Evolutionary conservation across 1,140 invertebrate species (phyloP), one percentile per base, ranked within the genome.

Genomic region (Cyrtorhinus lividipennis): DNA sequence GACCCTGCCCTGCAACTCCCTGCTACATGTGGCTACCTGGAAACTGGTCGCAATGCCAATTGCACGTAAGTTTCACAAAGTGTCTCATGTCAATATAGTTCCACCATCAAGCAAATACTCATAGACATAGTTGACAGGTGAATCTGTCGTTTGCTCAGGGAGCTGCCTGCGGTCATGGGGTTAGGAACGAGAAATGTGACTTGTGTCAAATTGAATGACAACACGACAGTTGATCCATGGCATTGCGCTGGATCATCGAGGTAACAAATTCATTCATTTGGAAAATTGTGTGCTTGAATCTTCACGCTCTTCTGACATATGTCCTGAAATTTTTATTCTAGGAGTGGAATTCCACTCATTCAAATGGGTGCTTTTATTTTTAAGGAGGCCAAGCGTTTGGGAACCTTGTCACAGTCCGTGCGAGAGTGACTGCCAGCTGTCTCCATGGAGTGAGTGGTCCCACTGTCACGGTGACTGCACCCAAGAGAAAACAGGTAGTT

Each of bases 371-470:
- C n/a, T n/a, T n/a, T n/a, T n/a, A n/a, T n/a, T n/a, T n/a, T n/a
- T n/a, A n/a, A 67, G 67, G 22, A 67, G 69, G 45, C 70, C 70
- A n/a, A 65, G 66, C 13, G 66, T 68, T 12, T 69, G 69, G 69
- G 73, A 74, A 23, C 67, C 69, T 5, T 82, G 80, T 67, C 73
- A 77, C 58, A 74, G 79, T 13, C 75, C 79, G 0, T 81, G 80
- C 65, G 73, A 75, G 22, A 72, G 74, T 23, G 80, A 81, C 66
- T 82, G 80, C 67, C 76, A 80, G 10, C 66, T 79, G 23, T 77
- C 76, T 1, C 73, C 78, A 1, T 82, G 80, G 80, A 73, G 74
- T 3, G 66, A 70, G 2, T 82, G 80, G 80, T 76, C 77, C 0
- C 68, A 73, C 18, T 82, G 80, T 62, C 74, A 75, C 61, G 69